Evolutionary conservation across 2,797 vertebrate species (phyloP).

Genomic region (Coendou prehensilis): DNA sequence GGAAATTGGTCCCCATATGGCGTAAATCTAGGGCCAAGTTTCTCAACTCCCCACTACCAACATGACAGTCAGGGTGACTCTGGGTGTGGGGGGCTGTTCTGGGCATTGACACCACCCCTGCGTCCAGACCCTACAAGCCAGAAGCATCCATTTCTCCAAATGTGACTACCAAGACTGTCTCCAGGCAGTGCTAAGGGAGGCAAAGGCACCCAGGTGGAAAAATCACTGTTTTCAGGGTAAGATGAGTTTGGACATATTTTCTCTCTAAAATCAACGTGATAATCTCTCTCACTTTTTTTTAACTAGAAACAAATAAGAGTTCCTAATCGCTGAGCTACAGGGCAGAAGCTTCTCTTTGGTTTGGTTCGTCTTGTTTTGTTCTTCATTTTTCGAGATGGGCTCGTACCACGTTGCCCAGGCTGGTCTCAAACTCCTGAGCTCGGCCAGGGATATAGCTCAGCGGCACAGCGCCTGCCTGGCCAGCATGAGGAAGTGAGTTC

Average conservation of each 20-base stretch:
- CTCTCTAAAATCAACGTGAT: background rate
- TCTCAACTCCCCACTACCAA: background rate
- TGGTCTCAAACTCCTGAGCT: background rate
- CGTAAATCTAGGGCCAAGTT: background rate
- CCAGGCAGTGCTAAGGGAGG: background rate
- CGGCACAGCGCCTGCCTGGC: no score
- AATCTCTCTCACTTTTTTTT: background rate
- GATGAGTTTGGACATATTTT: background rate
- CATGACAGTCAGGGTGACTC: background rate
- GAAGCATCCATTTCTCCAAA: background rate
- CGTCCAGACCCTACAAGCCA: background rate
- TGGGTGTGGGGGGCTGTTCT: background rate
- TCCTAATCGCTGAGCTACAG: background rate
- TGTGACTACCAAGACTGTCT: background rate
- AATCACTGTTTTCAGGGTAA: background rate
- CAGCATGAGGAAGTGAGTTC: no score
- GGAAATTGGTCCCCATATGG: no score
- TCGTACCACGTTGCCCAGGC: background rate
- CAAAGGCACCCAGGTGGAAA: background rate
- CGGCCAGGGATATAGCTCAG: no score
- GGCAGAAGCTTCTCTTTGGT: background rate
- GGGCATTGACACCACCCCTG: background rate
- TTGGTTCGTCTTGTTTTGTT: background rate
- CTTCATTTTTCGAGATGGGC: background rate
- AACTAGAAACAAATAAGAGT: background rate